A percentile compares a stretch with the other conserved stretches of the same genome.
These are phyloP conservation scores for Lepidocyrtoides sp. DNA, from an alignment of 2,888 invertebrate genomes.

Conservation along the genomic window DNA sequence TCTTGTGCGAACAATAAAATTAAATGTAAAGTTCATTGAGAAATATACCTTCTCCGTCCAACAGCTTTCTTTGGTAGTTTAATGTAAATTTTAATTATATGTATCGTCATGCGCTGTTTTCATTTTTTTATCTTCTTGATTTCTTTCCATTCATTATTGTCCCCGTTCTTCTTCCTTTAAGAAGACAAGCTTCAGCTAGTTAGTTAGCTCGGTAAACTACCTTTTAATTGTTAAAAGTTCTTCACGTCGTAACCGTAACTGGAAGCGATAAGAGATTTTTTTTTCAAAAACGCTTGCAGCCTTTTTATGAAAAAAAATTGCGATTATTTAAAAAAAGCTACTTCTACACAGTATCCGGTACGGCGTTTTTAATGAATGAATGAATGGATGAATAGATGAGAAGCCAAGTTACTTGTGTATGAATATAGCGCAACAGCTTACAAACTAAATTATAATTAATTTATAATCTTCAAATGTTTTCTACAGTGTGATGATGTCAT, in stretches of 20 bases:
- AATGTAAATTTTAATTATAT: conserved; percentile 19
- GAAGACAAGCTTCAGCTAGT: too few species aligned
- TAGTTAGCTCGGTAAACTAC: too few species aligned
- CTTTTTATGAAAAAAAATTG: background rate
- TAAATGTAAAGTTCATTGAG: conserved; percentile 28
- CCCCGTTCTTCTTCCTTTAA: background rate
- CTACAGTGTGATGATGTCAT: conserved; percentile 49
- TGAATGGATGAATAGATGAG: conserved; percentile 19
- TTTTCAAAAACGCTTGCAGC: conserved; percentile 1
- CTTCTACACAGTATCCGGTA: background rate
- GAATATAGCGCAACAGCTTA: background rate
- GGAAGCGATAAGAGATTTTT: background rate
- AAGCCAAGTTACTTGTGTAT: background rate
- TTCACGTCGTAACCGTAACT: background rate
- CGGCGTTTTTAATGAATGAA: background rate
- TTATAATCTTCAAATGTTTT: background rate
- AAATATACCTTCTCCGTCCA: background rate
- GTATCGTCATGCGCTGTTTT: background rate
- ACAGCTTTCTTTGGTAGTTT: too few species aligned
- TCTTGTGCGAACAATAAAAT: background rate
- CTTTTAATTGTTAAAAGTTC: background rate
- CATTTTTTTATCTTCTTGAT: background rate
- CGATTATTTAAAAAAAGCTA: background rate
- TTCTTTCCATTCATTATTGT: conserved; percentile 3
- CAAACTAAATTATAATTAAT: background rate